Percentiles rank a stretch among this genome's conserved stretches.
Conservation (phyloP, 2,888 invertebrate species). For the Elmis aenea region DNA sequence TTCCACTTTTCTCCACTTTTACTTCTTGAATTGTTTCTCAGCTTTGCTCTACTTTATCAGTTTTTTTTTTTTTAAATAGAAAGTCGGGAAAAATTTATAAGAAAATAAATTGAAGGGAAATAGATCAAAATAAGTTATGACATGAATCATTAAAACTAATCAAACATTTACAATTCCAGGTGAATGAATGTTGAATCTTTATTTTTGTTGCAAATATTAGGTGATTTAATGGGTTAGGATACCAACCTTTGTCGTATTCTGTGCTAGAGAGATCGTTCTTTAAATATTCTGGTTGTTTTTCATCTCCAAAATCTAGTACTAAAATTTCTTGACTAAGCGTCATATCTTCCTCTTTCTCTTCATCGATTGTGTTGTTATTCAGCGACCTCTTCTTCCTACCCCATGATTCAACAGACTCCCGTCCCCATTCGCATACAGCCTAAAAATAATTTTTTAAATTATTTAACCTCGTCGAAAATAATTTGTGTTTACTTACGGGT, state of each 20-base stretch:
- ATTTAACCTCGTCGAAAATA: conserved; percentile 2
- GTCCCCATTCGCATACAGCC: conserved; percentile 89
- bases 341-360: conserved; percentile 76
- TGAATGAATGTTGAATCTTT: too few relatives aligned
- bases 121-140: too few relatives aligned
- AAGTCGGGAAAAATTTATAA: too few relatives aligned
- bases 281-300: conserved; percentile 76
- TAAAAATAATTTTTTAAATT: conserved; percentile 39
- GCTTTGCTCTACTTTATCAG: too few relatives aligned
- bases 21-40: too few relatives aligned
- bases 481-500: conserved; percentile 59
- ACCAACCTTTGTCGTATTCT: conserved; percentile 57
- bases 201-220: too few relatives aligned
- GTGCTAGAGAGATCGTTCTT: conserved; percentile 71
- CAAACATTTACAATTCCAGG: too few relatives aligned
- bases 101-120: too few relatives aligned
- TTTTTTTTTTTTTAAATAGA: too few relatives aligned
- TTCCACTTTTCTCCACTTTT: too few relatives aligned
- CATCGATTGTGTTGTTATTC: conserved; percentile 58
- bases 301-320: conserved; percentile 89
- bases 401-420: conserved; percentile 86
- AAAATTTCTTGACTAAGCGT: conserved; percentile 91
- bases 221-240: not conserved
- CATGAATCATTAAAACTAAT: too few relatives aligned
- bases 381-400: conserved; percentile 81